Base-by-base conservation (phyloP, 1,140 invertebrate species). In the Ditylenchus dipsaci region DNA sequence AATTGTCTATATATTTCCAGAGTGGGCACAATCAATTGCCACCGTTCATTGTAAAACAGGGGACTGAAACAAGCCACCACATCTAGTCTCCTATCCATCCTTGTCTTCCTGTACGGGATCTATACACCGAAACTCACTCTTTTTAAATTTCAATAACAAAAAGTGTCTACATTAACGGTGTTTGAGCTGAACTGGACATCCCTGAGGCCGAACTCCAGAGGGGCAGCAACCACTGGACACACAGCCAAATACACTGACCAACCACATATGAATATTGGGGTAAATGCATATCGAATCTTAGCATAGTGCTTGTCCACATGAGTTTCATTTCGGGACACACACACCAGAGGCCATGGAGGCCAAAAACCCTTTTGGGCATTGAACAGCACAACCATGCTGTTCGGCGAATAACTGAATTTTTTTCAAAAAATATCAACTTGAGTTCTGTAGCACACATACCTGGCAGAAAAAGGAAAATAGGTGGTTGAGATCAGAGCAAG, bases 31-130 rank as follows among this genome's bases (percentile, higher is more conserved):
- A 80, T 68, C 23, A 80, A 61, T 62, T 80, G 81, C 78, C 78
- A 80, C 29, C 77, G 64, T 69, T 80, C 78, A 64, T 80, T 80
- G 43, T 80, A 77, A 57, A 80, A 80, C 1, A 80, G 57, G 1
- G 78, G 78, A 62, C 68, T 72, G 56, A 80, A 80, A 61, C 78
- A 80, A 15, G 81, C 67, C 9, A 80, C 81, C 26, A 80, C 78
- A 60, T 59, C 47, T 15, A 68, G 45, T 26, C 47, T 53, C 23
- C 65, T 47, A 42, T 70, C 23, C 38, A 66, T 59, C n/a, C 78
- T 66, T 33, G 59, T 61, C 27, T 47, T 29, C 33, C 77, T 33
- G 17, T 77, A 56, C 1, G 77, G 65, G 1, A 80, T 30, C 75
- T 80, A 26, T 15, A 15, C 23, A 53, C 3, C n/a, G 15, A 53